phyloP scores from a whole-genome alignment of 2,113 vertebrate genomes.

The Sterrhoptilus dennistouni region DNA sequence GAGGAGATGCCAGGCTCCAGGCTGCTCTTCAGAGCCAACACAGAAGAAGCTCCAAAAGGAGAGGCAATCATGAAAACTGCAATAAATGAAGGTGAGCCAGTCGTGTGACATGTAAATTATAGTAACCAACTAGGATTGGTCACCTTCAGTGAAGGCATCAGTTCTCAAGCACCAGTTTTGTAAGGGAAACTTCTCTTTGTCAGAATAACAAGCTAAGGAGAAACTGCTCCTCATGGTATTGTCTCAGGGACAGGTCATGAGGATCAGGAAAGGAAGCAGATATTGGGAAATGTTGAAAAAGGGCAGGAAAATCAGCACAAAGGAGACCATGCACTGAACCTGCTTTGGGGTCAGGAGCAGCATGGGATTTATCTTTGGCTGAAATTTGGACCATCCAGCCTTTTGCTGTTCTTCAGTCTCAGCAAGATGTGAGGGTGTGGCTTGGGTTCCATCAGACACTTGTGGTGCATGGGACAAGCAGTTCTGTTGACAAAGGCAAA shows the following conservation, averaged over 20 bases:
- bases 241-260: background rate
- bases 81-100: conserved; percentile 87
- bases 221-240: background rate
- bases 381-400: background rate
- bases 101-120: background rate
- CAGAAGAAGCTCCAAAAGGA: conserved; percentile 85
- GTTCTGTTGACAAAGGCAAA: background rate
- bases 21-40: conserved; percentile 86
- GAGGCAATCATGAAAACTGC: conserved; percentile 89
- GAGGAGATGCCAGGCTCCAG: conserved; percentile 70
- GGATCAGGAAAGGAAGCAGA: background rate
- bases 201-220: background rate
- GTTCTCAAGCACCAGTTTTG: background rate
- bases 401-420: background rate
- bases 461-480: background rate
- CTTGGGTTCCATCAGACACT: background rate
- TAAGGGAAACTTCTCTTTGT: background rate
- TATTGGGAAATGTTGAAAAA: background rate
- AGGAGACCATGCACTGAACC: background rate
- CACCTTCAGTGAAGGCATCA: background rate
- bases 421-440: background rate
- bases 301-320: background rate
- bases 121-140: background rate
- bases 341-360: background rate
- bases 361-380: background rate